Conservation (phyloP, 2,888 invertebrate genomes). For the Brachylomia viminalis region DNA sequence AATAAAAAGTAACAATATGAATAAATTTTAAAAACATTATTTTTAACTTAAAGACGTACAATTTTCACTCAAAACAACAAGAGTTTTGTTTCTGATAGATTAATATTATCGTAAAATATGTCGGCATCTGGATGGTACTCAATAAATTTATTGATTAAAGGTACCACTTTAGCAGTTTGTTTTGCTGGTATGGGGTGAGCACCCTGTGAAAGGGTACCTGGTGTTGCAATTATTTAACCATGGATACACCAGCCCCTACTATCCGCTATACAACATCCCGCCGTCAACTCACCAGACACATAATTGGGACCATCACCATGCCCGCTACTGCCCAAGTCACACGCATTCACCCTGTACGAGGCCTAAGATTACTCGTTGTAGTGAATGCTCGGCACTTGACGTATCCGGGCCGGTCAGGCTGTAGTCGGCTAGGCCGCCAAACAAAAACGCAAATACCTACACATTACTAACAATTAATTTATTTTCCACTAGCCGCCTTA, state of each 20-base stretch:
- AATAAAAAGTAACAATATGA: too few relatives aligned
- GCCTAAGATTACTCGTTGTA: conserved; percentile 45
- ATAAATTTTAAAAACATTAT: too few relatives aligned
- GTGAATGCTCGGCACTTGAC: conserved; percentile 56
- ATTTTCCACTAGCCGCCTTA: conserved; percentile 59
- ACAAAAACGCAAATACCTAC: conserved; percentile 67
- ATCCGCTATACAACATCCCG: neutral
- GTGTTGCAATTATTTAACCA: neutral
- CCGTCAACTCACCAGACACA: neutral
- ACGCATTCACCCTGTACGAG: neutral
- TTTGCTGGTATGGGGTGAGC: neutral
- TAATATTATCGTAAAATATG: too few relatives aligned
- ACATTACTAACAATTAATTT: conserved; percentile 69
- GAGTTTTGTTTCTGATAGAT: too few relatives aligned
- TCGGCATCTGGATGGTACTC: too few relatives aligned
- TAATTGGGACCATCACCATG: too few relatives aligned
- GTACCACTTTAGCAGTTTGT: neutral
- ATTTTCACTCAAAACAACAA: too few relatives aligned
- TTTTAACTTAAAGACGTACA: too few relatives aligned
- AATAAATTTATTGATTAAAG: too few relatives aligned
- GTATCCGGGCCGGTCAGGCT: conserved; percentile 46
- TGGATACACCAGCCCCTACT: neutral
- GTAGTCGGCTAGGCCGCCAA: conserved; percentile 24
- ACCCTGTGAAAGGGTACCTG: neutral
- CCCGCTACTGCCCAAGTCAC: neutral